Conservation (phyloP, 2,888 invertebrate species). For the Dicyrtomina minuta region DNA sequence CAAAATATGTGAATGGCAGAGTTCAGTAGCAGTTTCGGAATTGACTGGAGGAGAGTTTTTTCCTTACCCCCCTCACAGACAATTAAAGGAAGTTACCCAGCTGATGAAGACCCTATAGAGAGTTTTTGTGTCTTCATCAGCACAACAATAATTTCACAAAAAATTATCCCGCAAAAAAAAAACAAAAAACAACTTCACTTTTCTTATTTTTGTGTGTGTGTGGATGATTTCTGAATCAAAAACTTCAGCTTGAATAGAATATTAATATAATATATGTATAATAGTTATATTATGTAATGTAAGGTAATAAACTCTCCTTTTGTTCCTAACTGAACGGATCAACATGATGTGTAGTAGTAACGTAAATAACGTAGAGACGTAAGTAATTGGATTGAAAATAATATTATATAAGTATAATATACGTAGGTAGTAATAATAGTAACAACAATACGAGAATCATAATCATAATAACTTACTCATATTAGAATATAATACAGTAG, state of each 20-base stretch:
- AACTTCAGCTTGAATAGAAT: background rate
- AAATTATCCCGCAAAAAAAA: background rate
- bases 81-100: constrained; percentile 1
- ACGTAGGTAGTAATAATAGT: no score
- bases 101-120: background rate
- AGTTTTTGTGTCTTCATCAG: background rate
- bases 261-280: no score
- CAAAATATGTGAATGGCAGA: background rate
- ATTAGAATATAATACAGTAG: background rate
- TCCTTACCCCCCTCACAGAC: no score
- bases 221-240: background rate
- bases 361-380: background rate
- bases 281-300: no score
- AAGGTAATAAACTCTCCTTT: constrained; percentile 23
- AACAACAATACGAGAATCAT: constrained; percentile 1
- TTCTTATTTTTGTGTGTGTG: no score
- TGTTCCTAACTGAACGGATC: background rate
- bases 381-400: background rate
- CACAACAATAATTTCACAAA: constrained; percentile 5
- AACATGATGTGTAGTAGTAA: background rate
- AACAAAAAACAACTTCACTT: no score
- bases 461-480: constrained; percentile 13
- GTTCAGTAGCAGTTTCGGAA: no score
- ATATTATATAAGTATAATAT: background rate
- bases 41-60: background rate